Evolutionary conservation across 2,888 invertebrate genomes (phyloP).

Genomic region (Mimumesa dahlbomi): DNA sequence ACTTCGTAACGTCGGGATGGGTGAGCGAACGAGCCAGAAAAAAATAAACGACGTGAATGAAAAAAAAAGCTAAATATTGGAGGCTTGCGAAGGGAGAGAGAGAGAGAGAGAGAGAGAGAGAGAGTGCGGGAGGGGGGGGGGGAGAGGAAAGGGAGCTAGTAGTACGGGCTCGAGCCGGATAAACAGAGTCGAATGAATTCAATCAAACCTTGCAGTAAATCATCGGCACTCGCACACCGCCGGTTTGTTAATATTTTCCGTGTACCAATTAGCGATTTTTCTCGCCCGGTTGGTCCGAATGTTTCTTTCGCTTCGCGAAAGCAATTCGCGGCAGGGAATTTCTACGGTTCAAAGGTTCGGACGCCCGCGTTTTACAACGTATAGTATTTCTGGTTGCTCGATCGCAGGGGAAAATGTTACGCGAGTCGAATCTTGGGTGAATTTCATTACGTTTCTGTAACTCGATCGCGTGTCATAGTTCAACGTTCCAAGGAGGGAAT

Average conservation of each 20-base stretch:
- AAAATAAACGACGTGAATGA: slow-evolving; percentile 58
- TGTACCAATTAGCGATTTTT: slow-evolving; percentile 76
- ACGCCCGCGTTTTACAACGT: not conserved
- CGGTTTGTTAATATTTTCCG: slow-evolving; percentile 71
- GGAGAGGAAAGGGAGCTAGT: no score
- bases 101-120: not conserved
- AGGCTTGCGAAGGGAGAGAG: slow-evolving; percentile 49
- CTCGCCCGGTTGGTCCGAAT: slow-evolving; percentile 26
- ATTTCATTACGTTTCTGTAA: not conserved
- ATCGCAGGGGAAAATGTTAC: not conserved
- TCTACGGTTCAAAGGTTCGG: not conserved
- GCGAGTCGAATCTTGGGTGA: not conserved
- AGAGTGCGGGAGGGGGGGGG: not conserved
- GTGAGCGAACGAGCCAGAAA: slow-evolving; percentile 54
- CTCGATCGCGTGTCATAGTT: not conserved
- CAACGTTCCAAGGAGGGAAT: no score
- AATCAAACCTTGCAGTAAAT: slow-evolving; percentile 79
- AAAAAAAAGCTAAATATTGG: slow-evolving; percentile 71
- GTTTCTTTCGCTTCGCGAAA: slow-evolving; percentile 22
- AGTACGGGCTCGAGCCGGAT: slow-evolving; percentile 60
- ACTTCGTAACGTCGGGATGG: slow-evolving; percentile 59
- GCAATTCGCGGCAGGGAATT: slow-evolving; percentile 23
- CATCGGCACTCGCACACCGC: slow-evolving; percentile 71
- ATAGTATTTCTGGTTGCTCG: not conserved
- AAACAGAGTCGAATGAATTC: slow-evolving; percentile 77